Evolutionary conservation across 1,140 invertebrate species (phyloP).

Genomic region (Drosophila pachea): DNA sequence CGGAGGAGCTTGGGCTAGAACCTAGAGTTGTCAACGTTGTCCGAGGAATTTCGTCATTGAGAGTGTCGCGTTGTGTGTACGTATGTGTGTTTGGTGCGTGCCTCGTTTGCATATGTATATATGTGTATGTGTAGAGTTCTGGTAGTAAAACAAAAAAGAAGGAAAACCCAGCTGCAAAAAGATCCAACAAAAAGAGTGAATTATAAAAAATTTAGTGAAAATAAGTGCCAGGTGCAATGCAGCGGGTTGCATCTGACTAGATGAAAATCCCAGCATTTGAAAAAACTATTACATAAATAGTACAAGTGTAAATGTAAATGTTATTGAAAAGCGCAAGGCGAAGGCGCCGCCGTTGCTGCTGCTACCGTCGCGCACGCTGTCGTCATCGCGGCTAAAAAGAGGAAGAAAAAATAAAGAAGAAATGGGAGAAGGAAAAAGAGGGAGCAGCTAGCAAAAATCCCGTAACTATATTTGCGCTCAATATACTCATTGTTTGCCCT

Average conservation of each 20-base stretch:
- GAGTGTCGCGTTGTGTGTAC: conserved; percentile 47
- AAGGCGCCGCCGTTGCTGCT: conserved; percentile 52
- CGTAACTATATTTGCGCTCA: conserved; percentile 56
- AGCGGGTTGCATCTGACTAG: conserved; percentile 16
- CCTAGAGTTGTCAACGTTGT: conserved; percentile 72
- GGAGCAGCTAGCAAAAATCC: conserved; percentile 53
- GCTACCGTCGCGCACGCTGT: conserved; percentile 58
- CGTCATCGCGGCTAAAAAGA: conserved; percentile 68
- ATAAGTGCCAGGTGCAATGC: conserved; percentile 22
- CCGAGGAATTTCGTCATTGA: conserved; percentile 78
- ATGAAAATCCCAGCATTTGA: conserved; percentile 49
- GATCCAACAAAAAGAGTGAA: conserved; percentile 57
- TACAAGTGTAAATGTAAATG: conserved; percentile 71
- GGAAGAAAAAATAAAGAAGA: conserved; percentile 38
- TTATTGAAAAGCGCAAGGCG: conserved; percentile 68
- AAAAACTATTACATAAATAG: conserved; percentile 73
- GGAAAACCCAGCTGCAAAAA: conserved; percentile 36
- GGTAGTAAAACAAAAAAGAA: conserved; percentile 68
- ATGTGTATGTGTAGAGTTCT: conserved; percentile 59
- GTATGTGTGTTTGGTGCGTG: conserved; percentile 56
- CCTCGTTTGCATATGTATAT: conserved; percentile 50
- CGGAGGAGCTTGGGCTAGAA: conserved; percentile 67
- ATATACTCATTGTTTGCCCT: conserved; percentile 47
- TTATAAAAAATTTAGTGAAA: conserved; percentile 50
- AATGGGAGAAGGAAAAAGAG: conserved; percentile 41